Percentiles rank a stretch among this genome's conserved stretches.
phyloP scores from a whole-genome alignment of 2,113 vertebrate genomes.

The Hippocampus abdominalis region DNA sequence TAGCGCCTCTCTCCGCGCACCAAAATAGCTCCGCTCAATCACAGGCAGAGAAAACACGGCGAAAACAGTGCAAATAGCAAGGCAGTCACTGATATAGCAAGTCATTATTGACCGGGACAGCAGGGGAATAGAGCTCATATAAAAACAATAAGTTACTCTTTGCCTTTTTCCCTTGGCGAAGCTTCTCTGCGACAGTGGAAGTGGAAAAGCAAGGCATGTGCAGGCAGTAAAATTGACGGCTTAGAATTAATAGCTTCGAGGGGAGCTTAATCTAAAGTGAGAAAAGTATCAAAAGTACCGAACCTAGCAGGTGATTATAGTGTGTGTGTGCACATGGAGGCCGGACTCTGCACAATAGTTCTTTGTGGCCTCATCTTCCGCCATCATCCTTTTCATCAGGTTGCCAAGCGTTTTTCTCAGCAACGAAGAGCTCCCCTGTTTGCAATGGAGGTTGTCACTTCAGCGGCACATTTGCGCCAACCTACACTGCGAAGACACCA shows the following conservation, averaged over 20 bases:
- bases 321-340: conserved; percentile 44
- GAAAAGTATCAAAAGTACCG: conserved; percentile 57
- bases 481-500: neutral
- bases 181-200: conserved; percentile 49
- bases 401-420: conserved; percentile 29
- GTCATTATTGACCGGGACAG: conserved; percentile 79
- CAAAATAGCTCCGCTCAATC: conserved; percentile 76
- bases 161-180: conserved; percentile 42
- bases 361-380: conserved; percentile 11
- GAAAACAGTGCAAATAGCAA: conserved; percentile 81
- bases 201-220: conserved; percentile 42
- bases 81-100: conserved; percentile 73
- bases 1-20: conserved; percentile 62
- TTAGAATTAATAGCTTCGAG: conserved; percentile 72
- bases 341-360: conserved; percentile 18
- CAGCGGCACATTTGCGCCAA: neutral
- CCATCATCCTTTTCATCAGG: conserved; percentile 32
- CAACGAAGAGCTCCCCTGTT: conserved; percentile 24
- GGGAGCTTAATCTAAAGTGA: conserved; percentile 61
- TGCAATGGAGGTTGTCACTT: conserved; percentile 20
- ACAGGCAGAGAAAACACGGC: conserved; percentile 73
- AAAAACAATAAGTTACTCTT: conserved; percentile 79
- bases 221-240: conserved; percentile 72
- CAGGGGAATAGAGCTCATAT: conserved; percentile 78
- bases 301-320: conserved; percentile 38